Conservation (phyloP, 23 tunicate genomes). For the Pegea sp. region DNA sequence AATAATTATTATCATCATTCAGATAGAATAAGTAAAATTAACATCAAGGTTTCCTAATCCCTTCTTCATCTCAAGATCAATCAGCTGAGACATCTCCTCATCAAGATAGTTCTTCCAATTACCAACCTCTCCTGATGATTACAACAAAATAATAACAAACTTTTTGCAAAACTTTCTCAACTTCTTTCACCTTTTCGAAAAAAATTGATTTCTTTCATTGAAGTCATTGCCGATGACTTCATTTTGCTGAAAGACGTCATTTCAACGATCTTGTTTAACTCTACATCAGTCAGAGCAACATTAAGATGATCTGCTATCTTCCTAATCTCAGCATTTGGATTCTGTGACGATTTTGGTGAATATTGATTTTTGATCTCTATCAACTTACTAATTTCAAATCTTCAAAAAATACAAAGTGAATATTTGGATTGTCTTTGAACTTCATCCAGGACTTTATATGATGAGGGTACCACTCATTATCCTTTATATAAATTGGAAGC, state of each 20-base stretch:
- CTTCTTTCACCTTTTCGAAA: not conserved
- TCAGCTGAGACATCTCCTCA: no score
- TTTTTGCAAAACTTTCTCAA: no score
- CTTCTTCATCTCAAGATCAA: no score
- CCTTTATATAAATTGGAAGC: not conserved
- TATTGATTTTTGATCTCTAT: no score
- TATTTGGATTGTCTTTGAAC: not conserved
- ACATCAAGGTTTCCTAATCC: no score
- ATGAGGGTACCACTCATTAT: not conserved
- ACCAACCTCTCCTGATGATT: no score
- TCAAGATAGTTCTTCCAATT: no score
- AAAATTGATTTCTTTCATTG: not conserved
- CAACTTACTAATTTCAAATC: not conserved
- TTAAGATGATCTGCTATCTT: not conserved
- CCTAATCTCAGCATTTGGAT: not conserved
- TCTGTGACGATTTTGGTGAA: no score
- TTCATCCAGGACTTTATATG: conserved; percentile 1
- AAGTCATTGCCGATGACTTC: not conserved
- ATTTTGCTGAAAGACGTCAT: not conserved
- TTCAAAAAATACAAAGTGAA: not conserved
- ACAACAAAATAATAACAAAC: no score
- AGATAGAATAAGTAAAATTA: no score
- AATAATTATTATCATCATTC: no score
- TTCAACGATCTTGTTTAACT: not conserved
- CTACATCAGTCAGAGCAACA: not conserved